These are phyloP conservation scores for Scaptomyza graminum DNA, from an alignment of 1,140 invertebrate genomes.

Conservation along the genomic window DNA sequence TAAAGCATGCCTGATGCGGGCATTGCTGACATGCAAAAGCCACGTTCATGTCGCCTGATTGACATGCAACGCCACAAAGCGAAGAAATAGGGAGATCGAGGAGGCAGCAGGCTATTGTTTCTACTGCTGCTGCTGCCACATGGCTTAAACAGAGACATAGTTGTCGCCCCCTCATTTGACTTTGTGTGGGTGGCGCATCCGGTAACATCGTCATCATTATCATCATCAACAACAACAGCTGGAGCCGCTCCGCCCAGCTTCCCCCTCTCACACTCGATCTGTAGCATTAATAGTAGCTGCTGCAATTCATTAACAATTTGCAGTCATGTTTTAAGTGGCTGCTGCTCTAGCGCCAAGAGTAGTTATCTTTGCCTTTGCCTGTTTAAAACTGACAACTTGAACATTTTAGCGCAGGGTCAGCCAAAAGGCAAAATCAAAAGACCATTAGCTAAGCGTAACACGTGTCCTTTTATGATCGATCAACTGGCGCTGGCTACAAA, in stretches of 20 bases:
- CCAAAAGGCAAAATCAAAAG: conserved; percentile 2
- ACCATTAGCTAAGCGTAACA: conserved; percentile 27
- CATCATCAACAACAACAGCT: not conserved
- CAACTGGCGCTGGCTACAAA: no score
- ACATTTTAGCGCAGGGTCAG: not conserved
- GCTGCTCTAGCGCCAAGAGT: conserved; percentile 2
- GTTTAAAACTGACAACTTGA: conserved; percentile 8
- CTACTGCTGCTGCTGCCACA: not conserved
- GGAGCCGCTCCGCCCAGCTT: not conserved
- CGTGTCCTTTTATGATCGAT: conserved; percentile 7
- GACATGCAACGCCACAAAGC: conserved; percentile 62
- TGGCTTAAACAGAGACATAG: not conserved
- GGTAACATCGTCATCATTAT: conserved; percentile 14
- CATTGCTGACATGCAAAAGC: conserved; percentile 63
- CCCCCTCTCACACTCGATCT: not conserved
- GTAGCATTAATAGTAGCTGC: conserved; percentile 28
- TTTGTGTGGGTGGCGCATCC: conserved; percentile 13
- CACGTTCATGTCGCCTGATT: conserved; percentile 63
- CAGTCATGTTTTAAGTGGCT: conserved; percentile 42
- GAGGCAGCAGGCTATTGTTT: not conserved
- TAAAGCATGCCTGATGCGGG: conserved; percentile 34
- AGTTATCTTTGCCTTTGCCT: not conserved
- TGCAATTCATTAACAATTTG: conserved; percentile 73
- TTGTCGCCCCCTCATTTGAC: not conserved
- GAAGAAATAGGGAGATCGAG: not conserved